Conservation (phyloP, 2,797 vertebrate genomes). For the Acanthurus leucopareius region DNA sequence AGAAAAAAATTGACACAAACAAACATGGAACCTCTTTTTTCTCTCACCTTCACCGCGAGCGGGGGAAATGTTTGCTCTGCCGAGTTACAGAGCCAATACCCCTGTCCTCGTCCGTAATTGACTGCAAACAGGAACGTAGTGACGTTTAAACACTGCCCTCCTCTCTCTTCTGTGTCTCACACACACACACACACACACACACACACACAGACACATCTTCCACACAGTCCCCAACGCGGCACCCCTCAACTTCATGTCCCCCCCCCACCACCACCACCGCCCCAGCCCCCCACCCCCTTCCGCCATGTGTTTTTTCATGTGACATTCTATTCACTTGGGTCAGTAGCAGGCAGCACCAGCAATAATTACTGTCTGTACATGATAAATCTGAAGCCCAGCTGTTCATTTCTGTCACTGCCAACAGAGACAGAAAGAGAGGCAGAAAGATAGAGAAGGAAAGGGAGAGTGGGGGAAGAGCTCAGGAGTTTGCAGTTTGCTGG, state of each 20-base stretch:
- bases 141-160: constrained; percentile 82
- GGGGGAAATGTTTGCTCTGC: constrained; percentile 81
- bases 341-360: constrained; percentile 89
- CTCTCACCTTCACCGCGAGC: constrained; percentile 72
- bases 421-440: constrained; percentile 66
- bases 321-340: constrained; percentile 89
- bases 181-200: constrained; percentile 27
- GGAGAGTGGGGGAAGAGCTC: constrained; percentile 45
- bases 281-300: background rate
- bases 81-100: constrained; percentile 77
- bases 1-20: constrained; percentile 57
- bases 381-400: constrained; percentile 91
- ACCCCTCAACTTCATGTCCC: constrained; percentile 59
- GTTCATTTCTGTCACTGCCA: constrained; percentile 87
- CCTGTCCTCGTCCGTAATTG: constrained; percentile 83
- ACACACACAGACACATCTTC: constrained; percentile 48
- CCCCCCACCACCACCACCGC: too few relatives aligned
- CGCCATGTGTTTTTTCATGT: constrained; percentile 77
- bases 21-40: constrained; percentile 62
- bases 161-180: constrained; percentile 63
- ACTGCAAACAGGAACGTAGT: constrained; percentile 84
- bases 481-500: constrained; percentile 84
- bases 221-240: constrained; percentile 37
- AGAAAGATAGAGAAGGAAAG: constrained; percentile 39
- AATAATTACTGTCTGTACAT: constrained; percentile 92